phyloP scores from a whole-genome alignment of 2,797 vertebrate genomes.

The Myoxocephalus aenaeus region DNA sequence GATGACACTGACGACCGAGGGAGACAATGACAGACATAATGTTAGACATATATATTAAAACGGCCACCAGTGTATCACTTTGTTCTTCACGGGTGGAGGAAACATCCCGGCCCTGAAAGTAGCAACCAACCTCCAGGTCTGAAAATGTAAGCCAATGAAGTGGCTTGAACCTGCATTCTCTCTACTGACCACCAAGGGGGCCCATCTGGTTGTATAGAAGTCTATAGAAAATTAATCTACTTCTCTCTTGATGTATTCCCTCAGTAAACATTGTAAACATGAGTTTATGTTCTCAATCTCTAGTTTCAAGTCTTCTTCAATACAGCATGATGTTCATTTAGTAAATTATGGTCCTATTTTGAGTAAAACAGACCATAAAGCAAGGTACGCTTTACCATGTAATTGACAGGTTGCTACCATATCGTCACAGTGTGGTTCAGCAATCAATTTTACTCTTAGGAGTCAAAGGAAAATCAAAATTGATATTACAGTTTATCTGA shows the following conservation, averaged over 20 bases:
- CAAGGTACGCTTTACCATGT: not conserved
- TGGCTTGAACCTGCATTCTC: not conserved
- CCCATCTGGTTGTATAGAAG: too few relatives aligned
- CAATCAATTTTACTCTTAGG: not conserved
- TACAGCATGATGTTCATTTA: not conserved
- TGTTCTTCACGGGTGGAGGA: not conserved
- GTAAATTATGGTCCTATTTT: not conserved
- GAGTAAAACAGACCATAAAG: not conserved
- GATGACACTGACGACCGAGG: not conserved
- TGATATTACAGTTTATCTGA: too few relatives aligned
- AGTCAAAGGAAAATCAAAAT: not conserved
- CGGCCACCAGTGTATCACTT: not conserved
- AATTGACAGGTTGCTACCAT: not conserved
- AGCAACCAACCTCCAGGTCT: not conserved
- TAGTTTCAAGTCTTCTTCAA: not conserved
- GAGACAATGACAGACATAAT: not conserved
- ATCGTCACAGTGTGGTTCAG: not conserved
- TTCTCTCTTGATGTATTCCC: not conserved
- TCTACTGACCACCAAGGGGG: too few relatives aligned
- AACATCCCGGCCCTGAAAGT: not conserved
- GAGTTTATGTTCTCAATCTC: not conserved
- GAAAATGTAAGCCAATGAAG: not conserved
- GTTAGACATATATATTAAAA: not conserved
- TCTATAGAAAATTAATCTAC: not conserved
- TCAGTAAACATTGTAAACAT: not conserved